A percentile compares a stretch with the other conserved stretches of the same genome.
Evolutionary conservation across 2,797 vertebrate genomes (phyloP).

Genomic region (Dryobates pubescens): DNA sequence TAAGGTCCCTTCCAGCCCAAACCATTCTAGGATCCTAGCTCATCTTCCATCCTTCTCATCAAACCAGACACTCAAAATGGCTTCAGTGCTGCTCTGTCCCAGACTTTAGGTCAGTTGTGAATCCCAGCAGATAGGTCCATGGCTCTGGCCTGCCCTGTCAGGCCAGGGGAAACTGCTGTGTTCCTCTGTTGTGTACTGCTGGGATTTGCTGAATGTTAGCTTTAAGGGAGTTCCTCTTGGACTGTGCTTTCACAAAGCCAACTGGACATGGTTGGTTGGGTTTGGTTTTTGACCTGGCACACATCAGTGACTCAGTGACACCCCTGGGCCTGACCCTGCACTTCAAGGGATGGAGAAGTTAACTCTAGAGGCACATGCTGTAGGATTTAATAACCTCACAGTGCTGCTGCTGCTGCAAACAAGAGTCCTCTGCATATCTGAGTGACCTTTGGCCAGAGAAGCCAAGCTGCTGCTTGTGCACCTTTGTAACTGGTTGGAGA

Average conservation of each 20-base stretch:
- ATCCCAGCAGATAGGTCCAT: not conserved
- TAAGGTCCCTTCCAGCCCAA: too few relatives aligned
- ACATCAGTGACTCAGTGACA: not conserved
- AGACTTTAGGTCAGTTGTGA: not conserved
- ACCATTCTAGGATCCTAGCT: not conserved
- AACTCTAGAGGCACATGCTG: not conserved
- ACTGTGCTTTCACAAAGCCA: not conserved
- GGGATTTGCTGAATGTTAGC: not conserved
- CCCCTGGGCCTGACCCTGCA: not conserved
- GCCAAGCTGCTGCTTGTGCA: not conserved
- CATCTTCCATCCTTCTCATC: not conserved
- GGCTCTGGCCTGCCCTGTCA: not conserved
- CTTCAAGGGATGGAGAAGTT: not conserved
- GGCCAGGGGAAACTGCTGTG: not conserved
- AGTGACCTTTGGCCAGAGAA: not conserved
- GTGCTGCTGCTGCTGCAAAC: slow-evolving; percentile 7
- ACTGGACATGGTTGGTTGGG: not conserved
- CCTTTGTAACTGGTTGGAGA: not conserved
- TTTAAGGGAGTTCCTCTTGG: not conserved
- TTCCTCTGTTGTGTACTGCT: not conserved
- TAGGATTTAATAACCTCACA: not conserved
- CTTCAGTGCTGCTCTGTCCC: not conserved
- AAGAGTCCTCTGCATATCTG: not conserved
- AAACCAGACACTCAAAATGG: not conserved
- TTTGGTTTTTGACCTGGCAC: not conserved